Evolutionary conservation across 2,797 vertebrate species (phyloP).

Genomic region (Serranus cabrilla): DNA sequence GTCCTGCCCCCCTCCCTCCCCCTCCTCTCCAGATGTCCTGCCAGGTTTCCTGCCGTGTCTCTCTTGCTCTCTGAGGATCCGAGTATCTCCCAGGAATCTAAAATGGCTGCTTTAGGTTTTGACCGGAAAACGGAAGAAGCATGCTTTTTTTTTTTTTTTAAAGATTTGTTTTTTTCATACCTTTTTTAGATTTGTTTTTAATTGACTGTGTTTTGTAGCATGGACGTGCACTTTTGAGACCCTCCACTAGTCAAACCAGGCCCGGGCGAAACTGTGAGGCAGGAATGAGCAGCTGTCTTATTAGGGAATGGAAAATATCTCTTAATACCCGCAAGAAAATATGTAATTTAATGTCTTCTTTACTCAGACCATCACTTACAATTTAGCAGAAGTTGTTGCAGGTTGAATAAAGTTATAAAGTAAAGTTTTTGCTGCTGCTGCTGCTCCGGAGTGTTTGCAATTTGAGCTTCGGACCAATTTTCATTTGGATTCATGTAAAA

Average conservation of each 20-base stretch:
- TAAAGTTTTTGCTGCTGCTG: not conserved
- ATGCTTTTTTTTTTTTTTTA: no score
- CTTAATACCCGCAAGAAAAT: slow-evolving; percentile 18
- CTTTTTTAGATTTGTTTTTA: slow-evolving; percentile 21
- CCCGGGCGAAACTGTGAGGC: not conserved
- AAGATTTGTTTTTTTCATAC: not conserved
- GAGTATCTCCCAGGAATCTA: slow-evolving; percentile 55
- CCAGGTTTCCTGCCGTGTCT: slow-evolving; percentile 69
- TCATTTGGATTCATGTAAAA: slow-evolving; percentile 1
- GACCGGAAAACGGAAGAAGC: slow-evolving; percentile 22
- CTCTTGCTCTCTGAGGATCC: slow-evolving; percentile 39
- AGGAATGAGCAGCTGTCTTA: not conserved
- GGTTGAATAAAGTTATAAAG: not conserved
- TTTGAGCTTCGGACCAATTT: slow-evolving; percentile 3
- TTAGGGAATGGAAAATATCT: slow-evolving; percentile 5
- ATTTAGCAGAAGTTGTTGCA: not conserved
- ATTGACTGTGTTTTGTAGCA: slow-evolving; percentile 12
- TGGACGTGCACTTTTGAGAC: not conserved
- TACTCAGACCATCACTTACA: not conserved
- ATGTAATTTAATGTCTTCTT: not conserved
- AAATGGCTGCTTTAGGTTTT: slow-evolving; percentile 59
- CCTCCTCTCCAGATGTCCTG: slow-evolving; percentile 77
- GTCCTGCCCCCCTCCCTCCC: slow-evolving; percentile 54
- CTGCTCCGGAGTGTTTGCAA: not conserved
- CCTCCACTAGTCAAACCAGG: not conserved